Conservation (phyloP, 2,888 invertebrate species). For the Lithosia quadra region DNA sequence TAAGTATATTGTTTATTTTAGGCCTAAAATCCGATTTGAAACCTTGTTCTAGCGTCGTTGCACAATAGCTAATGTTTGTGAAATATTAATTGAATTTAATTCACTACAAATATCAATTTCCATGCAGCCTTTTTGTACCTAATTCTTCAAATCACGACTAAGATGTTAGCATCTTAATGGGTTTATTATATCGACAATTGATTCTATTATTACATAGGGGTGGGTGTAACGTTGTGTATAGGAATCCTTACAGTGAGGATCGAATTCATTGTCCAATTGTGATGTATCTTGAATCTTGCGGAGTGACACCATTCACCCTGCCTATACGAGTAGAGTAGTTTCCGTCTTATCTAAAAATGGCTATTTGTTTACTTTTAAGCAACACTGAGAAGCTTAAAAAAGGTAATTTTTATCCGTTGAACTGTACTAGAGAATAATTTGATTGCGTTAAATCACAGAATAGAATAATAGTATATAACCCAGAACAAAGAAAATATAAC, state of each 20-base stretch:
- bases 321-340: too few relatives aligned
- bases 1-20: too few relatives aligned
- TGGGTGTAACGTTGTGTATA: background rate
- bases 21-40: background rate
- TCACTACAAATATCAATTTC: background rate
- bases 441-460: background rate
- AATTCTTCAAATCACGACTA: background rate
- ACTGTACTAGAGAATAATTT: background rate
- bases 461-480: background rate
- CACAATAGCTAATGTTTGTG: background rate
- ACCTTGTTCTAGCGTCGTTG: too few relatives aligned
- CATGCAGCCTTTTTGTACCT: background rate
- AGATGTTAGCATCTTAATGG: background rate
- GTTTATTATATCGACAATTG: constrained; percentile 2
- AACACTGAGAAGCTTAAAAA: background rate
- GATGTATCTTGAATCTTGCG: background rate
- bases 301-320: background rate
- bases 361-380: background rate
- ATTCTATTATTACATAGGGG: constrained; percentile 5
- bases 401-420: too few relatives aligned
- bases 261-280: constrained; percentile 10
- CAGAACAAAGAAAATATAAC: too few relatives aligned
- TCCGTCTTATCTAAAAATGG: background rate
- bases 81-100: background rate
- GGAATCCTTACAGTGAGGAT: constrained; percentile 14